Evolutionary conservation across 2,888 invertebrate species (phyloP).

Genomic region (Lymantria dispar): DNA sequence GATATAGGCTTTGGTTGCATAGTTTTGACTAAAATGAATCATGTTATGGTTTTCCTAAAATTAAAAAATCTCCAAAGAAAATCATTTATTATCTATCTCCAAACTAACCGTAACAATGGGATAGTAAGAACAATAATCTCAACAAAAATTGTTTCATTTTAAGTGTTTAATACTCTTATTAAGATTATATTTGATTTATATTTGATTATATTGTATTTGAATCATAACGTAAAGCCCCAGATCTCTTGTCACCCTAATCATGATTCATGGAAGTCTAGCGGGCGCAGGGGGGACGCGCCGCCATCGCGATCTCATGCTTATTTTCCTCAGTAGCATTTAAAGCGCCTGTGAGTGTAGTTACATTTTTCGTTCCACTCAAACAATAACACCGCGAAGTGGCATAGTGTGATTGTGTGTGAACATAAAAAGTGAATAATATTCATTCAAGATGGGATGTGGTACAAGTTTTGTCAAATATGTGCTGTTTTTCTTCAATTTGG

Average conservation of each 20-base stretch:
- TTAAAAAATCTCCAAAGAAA: too few relatives aligned
- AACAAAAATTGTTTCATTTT: too few relatives aligned
- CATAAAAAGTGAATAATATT: conserved; percentile 63
- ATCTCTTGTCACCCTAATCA: conserved; percentile 40
- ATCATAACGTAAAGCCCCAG: conserved; percentile 24
- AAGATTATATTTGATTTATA: too few relatives aligned
- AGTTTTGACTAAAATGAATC: too few relatives aligned
- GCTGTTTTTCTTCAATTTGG: conserved; percentile 89
- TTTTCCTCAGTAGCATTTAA: conserved; percentile 65
- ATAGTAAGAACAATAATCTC: too few relatives aligned
- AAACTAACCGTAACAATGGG: not conserved
- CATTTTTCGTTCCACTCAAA: conserved; percentile 34
- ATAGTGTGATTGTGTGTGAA: conserved; percentile 68
- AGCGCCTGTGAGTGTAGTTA: conserved; percentile 33
- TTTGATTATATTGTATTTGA: too few relatives aligned
- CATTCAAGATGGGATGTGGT: conserved; percentile 85
- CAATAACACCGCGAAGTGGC: conserved; percentile 62
- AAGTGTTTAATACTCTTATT: too few relatives aligned
- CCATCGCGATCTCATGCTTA: conserved; percentile 66
- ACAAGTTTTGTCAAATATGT: conserved; percentile 91
- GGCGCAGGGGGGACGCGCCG: conserved; percentile 51
- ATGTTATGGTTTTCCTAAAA: too few relatives aligned
- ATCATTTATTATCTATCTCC: too few relatives aligned
- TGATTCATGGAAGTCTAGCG: conserved; percentile 48
- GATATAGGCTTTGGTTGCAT: too few relatives aligned